A percentile compares a stretch with the other conserved stretches of the same genome.
These are phyloP conservation scores for Aporophyla lueneburgensis DNA, from an alignment of 2,888 invertebrate genomes.

Conservation along the genomic window DNA sequence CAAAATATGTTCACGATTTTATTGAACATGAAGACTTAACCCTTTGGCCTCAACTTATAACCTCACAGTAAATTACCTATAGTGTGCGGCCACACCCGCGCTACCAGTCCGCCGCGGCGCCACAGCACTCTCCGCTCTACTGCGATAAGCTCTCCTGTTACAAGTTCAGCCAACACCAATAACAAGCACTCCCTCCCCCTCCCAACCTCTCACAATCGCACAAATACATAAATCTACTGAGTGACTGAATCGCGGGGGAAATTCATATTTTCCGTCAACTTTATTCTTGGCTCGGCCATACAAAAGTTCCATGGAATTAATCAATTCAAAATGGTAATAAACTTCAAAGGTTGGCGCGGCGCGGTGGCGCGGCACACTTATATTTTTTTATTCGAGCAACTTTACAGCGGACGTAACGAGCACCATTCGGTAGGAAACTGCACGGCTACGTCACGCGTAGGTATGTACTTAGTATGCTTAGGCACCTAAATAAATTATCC, in stretches of 20 bases:
- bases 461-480: too few relatives aligned
- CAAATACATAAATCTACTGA: slow-evolving; percentile 58
- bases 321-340: slow-evolving; percentile 59
- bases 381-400: slow-evolving; percentile 42
- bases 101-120: neutral
- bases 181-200: neutral
- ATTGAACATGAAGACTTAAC: neutral
- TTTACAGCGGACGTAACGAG: slow-evolving; percentile 30
- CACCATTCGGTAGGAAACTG: neutral
- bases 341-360: slow-evolving; percentile 47
- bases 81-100: neutral
- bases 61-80: too few relatives aligned
- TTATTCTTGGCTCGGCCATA: slow-evolving; percentile 48
- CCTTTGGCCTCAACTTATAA: neutral
- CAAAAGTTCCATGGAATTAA: slow-evolving; percentile 59
- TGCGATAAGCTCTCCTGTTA: slow-evolving; percentile 24
- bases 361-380: slow-evolving; percentile 29
- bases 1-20: neutral
- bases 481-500: too few relatives aligned
- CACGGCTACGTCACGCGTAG: neutral
- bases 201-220: slow-evolving; percentile 11
- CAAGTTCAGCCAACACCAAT: slow-evolving; percentile 35
- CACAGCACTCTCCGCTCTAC: neutral
- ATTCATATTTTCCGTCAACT: slow-evolving; percentile 61
- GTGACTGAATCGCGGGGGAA: slow-evolving; percentile 49